A percentile compares a stretch with the other conserved stretches of the same genome.
These are phyloP conservation scores for Tenthredo scrophulariae DNA, from an alignment of 2,888 invertebrate species.

Conservation along the genomic window DNA sequence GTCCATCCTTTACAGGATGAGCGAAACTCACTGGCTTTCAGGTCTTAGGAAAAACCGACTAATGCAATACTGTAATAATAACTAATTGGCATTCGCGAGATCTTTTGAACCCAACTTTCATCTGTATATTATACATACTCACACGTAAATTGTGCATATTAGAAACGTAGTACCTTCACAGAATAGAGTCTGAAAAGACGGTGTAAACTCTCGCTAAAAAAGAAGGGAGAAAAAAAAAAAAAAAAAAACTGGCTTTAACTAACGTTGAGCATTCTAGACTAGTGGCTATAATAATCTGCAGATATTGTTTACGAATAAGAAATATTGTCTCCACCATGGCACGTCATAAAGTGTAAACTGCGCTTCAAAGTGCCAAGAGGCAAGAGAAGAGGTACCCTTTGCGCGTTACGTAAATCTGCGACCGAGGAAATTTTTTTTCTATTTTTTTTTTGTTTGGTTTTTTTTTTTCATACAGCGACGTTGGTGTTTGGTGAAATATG, in stretches of 20 bases:
- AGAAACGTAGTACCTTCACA: not conserved
- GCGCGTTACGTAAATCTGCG: not conserved
- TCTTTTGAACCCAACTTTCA: slow-evolving; percentile 8
- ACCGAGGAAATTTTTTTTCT: not conserved
- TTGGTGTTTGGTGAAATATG: not conserved
- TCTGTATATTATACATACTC: not conserved
- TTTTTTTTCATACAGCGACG: not conserved
- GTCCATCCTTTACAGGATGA: not conserved
- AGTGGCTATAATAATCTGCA: not conserved
- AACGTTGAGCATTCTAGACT: not conserved
- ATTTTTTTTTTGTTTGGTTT: not conserved
- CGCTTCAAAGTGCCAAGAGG: not conserved
- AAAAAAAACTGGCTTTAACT: not conserved
- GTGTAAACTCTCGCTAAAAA: not conserved
- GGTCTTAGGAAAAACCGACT: not conserved
- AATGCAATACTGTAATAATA: not conserved
- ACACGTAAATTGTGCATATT: not conserved
- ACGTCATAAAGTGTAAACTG: slow-evolving; percentile 14
- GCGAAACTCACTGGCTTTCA: not conserved
- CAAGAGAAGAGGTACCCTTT: not conserved
- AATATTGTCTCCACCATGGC: not conserved
- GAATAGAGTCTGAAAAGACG: not conserved
- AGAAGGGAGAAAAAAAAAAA: no score
- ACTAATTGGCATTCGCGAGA: not conserved
- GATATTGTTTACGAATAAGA: slow-evolving; percentile 1